Evolutionary conservation across 2,888 invertebrate genomes (phyloP), one percentile per base, ranked within the genome.

Genomic region (Cataglyphis rosenhaueri): DNA sequence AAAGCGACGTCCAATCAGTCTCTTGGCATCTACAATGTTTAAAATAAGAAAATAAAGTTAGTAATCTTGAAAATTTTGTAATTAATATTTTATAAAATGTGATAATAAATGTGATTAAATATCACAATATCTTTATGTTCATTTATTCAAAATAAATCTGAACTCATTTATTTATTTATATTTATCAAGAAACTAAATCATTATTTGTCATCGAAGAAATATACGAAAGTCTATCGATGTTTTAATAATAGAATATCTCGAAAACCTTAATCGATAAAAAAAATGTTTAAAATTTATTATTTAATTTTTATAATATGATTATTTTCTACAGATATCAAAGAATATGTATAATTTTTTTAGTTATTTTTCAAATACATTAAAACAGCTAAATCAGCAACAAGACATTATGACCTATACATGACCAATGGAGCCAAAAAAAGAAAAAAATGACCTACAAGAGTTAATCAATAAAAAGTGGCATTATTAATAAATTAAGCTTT

Each of bases 21-120:
- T 95, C 91, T 97, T 95, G 91, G 98, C 99, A 96, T 99, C 99
- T 97, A 15, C n/a, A 52, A 15, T 12, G 9, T 59, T 68, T 8
- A 79, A 38, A 85, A 85, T 78, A 59, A 74, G 41, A 75, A 25
- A 62, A 32, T 15, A 38, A 15, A 48, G 25, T 71, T 41, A 55
- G 15, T 25, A 21, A 75, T 18, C 15, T 12, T 2, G 3, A 12
- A 25, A 3, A 62, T 0, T 52, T 21, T 3, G 9, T 29, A 32
- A 25, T 25, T 9, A 3, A 0, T 21, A 6, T 66, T 78, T 41
- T 8, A 32, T 18, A 29, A 6, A 1, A 29, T 5, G n/a, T 32
- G 32, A 35, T 8, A 21, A 21, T 12, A 1, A 41, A 41, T 6
- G 9, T 9, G 15, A 38, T 12, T 21, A 21, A 35, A 1, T 15